Evolutionary conservation across 2,797 vertebrate species (phyloP).

Genomic region (Picus viridis): DNA sequence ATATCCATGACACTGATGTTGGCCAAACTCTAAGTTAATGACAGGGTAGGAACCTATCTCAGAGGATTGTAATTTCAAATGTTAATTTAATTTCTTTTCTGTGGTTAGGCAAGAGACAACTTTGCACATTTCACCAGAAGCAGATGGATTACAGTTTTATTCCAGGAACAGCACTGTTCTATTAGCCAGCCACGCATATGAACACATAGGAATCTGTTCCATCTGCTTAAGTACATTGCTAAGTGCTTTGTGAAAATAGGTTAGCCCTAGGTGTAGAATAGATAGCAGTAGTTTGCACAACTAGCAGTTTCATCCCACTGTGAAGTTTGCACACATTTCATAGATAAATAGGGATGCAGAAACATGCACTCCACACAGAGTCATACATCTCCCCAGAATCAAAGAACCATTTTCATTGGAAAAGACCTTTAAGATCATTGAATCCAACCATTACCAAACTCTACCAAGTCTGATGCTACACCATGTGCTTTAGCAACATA

Average conservation of each 20-base stretch:
- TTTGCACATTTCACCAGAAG: not conserved
- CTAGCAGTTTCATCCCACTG: not conserved
- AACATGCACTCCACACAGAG: not conserved
- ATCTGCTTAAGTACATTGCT: not conserved
- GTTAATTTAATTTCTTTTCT: not conserved
- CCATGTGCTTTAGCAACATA: too few relatives aligned
- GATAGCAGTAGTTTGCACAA: not conserved
- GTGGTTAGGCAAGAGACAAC: not conserved
- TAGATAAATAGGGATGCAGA: not conserved
- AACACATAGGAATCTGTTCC: not conserved
- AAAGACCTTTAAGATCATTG: too few relatives aligned
- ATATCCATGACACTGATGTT: not conserved
- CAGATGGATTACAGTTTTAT: not conserved
- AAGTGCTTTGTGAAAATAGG: not conserved
- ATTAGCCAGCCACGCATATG: accelerated
- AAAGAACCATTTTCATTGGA: too few relatives aligned
- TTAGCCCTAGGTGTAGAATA: not conserved
- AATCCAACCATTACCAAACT: too few relatives aligned
- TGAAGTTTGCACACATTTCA: not conserved
- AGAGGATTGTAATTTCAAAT: not conserved
- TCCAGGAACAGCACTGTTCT: not conserved
- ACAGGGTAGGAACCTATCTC: not conserved
- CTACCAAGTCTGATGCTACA: too few relatives aligned
- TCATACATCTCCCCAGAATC: too few relatives aligned
- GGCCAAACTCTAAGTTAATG: not conserved